Evolutionary conservation across 2,113 vertebrate genomes (phyloP).

Genomic region (Falcunculus frontatus): DNA sequence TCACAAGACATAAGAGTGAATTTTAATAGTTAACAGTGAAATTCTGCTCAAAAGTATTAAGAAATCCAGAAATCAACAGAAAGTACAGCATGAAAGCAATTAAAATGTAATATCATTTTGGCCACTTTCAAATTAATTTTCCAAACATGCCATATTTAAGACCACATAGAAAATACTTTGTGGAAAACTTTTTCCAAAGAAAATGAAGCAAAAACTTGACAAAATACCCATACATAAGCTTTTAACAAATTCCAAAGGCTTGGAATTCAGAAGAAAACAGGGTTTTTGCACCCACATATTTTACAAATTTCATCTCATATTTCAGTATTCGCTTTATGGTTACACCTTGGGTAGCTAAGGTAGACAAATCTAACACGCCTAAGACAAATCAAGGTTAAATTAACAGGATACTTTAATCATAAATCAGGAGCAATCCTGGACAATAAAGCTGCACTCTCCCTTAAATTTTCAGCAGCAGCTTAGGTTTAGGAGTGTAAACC

Average conservation of each 20-base stretch:
- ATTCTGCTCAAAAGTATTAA: neutral
- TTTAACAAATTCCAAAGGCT: neutral
- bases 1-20: neutral
- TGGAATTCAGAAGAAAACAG: neutral
- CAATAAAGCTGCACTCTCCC: neutral
- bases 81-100: neutral
- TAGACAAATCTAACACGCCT: neutral
- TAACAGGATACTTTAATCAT: neutral
- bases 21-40: neutral
- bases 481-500: neutral
- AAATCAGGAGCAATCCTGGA: neutral
- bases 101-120: neutral
- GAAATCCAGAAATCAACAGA: neutral
- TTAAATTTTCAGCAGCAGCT: neutral
- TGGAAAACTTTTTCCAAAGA: neutral
- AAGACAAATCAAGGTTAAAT: neutral
- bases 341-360: rapidly evolving
- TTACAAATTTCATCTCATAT: neutral
- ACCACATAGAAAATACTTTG: neutral
- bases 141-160: neutral
- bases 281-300: neutral
- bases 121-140: neutral
- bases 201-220: neutral
- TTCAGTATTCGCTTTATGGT: neutral
- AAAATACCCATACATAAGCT: neutral